Base-by-base conservation (phyloP, 2,797 vertebrate genomes). In the Xenentodon cancila region DNA sequence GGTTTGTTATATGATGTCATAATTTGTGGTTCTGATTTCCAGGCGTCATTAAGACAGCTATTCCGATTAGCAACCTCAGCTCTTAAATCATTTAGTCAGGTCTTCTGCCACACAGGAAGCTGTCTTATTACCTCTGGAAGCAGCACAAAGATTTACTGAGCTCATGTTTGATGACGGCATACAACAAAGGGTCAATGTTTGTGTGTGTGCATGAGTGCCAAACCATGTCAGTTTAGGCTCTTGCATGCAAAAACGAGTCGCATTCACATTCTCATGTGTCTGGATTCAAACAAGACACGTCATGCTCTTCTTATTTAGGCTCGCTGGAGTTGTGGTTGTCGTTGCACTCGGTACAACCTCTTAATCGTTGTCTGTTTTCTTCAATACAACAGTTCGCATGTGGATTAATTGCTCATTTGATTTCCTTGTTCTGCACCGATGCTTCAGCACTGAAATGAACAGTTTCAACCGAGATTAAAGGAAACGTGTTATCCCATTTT, bases 41-140 rank as follows among this genome's bases (percentile, higher is more conserved):
- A 61, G 74, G 84, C 59, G 8, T 81, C 64, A 74, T 73, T 64
- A 74, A 84, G 59, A 71, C 60, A 74, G 71, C 54, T 56, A 83
- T 88, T 81, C 81, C 25, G 27, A 79, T 77, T 71, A 56, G 40
- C 44, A 68, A 66, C 78, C 83, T 80, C 74, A 68, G 32, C 65
- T 77, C 65, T 67, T 89, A 85, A 89, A 91, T 90, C 82, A 88
- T 86, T 54, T 73, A 63, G 78, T 78, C 81, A 84, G 61, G 47
- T 75, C 68, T 78, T 61, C 62, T 72, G 69, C 73, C 76, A 79
- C 88, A 87, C 75, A 77, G 79, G 77, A 85, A 87, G 77, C 64
- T 0, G 9, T 52, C 61, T 77, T 73, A 84, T 87, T 85, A 82
- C 59, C 57, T 59, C 68, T 80, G 79, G 64, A 82, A 80, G 74